Percentiles rank a stretch among this genome's conserved stretches.
These are phyloP conservation scores for honey bee (Apis mellifera) DNA, from an alignment of 1,140 invertebrate species.

Conservation along the genomic window Amel_HAv3.1 CM009944.2:1454001-1454500, in stretches of 20 bases:
- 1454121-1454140: conserved; percentile 40
- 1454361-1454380: background rate
- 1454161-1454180: conserved; percentile 58
- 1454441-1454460: too few relatives aligned
- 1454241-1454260: conserved; percentile 69
- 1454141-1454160: conserved; percentile 64
- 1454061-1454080: conserved; percentile 50
- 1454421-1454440: too few relatives aligned
- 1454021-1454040: background rate
- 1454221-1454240: conserved; percentile 77
- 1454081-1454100: conserved; percentile 58
- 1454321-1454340: background rate
- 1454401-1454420: too few relatives aligned
- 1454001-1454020: background rate
- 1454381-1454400: background rate
- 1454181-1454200: conserved; percentile 65
- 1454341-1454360: background rate
- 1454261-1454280: conserved; percentile 4
- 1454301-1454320: too few relatives aligned
- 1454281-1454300: too few relatives aligned
- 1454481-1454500: background rate
- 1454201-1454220: conserved; percentile 72
- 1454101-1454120: conserved; percentile 71
- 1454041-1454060: background rate
- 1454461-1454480: too few relatives aligned